Base-by-base conservation (phyloP, 2,113 vertebrate genomes). In the Balaenoptera acutorostrata region DNA sequence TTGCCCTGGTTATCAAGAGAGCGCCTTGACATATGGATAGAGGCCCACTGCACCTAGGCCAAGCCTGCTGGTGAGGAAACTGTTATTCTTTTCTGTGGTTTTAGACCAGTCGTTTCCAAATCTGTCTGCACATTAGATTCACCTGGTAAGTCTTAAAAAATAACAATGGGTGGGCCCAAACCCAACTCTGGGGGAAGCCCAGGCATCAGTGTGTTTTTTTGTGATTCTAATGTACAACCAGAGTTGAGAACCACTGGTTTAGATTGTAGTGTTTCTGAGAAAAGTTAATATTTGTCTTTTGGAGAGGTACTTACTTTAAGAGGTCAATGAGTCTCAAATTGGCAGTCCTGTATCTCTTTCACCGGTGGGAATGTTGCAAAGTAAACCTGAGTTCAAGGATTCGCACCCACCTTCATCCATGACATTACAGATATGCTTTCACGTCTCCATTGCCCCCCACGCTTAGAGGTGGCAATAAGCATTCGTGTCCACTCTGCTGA, bases 201-300 rank as follows among this genome's bases (percentile, higher is more conserved):
- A 82, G 46, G 13, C 44, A 87, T 57, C 25, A 39, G 29, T 29
- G 52, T 46, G 36, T 93, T 39, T 4, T 7, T 21, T 14, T 18
- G 7, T 74, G 23, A 57, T 66, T 96, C 61, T 90, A 61, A 77
- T 31, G 33, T 71, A 33, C 4, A 71, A 72, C 25, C 41, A 39
- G 61, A 90, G 46, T 71, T 88, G 46, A 93, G 41, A 93, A 69
- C 52, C 57, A 74, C 23, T 90, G 61, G n/a, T 64, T 95, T 85
- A 78, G 29, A 77, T 33, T 78, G 6, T 46, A 44, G 4, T 74
- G 7, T 75, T 74, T 94, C 72, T 92, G 83, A n/a, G 44, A 84
- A 92, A 92, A 92, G 78, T 29, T 74, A 66, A 11, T 72, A 49
- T 72, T 94, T 90, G 36, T 83, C 61, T 72, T 92, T 94, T 84